phyloP scores from a whole-genome alignment of 2,888 invertebrate genomes.

The Cynaeus angustus region DNA sequence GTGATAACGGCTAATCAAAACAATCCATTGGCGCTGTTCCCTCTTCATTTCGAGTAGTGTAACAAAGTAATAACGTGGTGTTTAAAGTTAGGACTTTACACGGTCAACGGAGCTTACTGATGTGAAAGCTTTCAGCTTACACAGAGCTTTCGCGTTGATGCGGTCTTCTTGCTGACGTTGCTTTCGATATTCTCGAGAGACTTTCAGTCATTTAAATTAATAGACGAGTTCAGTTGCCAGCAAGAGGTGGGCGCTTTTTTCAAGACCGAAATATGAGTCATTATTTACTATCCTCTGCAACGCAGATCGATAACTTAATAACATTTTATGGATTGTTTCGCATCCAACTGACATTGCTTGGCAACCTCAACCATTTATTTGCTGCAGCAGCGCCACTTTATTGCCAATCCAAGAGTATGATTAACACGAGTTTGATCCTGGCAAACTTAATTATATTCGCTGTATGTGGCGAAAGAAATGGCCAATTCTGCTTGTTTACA shows the following conservation, averaged over 20 bases:
- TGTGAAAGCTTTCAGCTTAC: conserved; percentile 57
- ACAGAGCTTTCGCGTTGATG: conserved; percentile 57
- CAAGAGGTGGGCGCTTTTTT: not conserved
- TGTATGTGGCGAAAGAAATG: conserved; percentile 53
- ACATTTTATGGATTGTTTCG: too few species aligned
- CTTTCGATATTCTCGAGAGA: conserved; percentile 54
- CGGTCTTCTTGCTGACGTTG: conserved; percentile 57
- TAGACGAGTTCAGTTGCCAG: conserved; percentile 39
- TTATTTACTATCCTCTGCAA: not conserved
- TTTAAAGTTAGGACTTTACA: conserved; percentile 56
- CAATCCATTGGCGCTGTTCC: conserved; percentile 10
- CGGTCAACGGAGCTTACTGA: conserved; percentile 57
- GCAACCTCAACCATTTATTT: not conserved
- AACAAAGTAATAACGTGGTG: conserved; percentile 47
- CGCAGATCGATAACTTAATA: not conserved
- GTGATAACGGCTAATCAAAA: conserved; percentile 20
- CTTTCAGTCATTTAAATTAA: conserved; percentile 58
- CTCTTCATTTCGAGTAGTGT: conserved; percentile 20
- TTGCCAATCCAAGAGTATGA: conserved; percentile 31
- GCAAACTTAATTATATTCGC: conserved; percentile 56
- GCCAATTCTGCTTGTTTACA: conserved; percentile 59
- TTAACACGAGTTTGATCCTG: conserved; percentile 27
- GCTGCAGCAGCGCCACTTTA: conserved; percentile 26
- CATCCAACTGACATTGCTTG: too few species aligned
- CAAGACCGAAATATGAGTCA: not conserved